A percentile compares a stretch with the other conserved stretches of the same genome.
These are phyloP conservation scores for Ciconia maguari DNA, from an alignment of 2,113 vertebrate genomes.

Conservation along the genomic window DNA sequence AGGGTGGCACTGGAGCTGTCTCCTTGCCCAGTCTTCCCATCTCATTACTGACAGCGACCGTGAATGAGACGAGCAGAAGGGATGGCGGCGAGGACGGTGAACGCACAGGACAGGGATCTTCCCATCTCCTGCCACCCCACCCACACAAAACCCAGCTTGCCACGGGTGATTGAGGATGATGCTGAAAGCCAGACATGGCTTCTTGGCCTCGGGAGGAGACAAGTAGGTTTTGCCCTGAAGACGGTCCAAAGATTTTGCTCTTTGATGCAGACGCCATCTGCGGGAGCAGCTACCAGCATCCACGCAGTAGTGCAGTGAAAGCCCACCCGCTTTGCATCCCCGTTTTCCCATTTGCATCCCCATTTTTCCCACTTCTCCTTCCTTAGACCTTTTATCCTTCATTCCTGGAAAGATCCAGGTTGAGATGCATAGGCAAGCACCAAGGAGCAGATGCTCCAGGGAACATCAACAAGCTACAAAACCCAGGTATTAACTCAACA, in stretches of 20 bases:
- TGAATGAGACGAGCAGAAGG: neutral
- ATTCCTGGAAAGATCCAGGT: neutral
- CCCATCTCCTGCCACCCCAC: neutral
- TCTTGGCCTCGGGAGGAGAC: neutral
- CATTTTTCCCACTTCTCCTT: neutral
- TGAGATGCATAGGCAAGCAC: neutral
- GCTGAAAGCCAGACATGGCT: neutral
- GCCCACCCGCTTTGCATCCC: neutral
- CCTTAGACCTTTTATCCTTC: neutral
- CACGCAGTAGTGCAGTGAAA: fast-evolving
- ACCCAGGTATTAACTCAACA: neutral
- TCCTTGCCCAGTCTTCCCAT: constrained; percentile 51
- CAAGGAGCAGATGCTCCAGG: constrained; percentile 5
- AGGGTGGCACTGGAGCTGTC: constrained; percentile 26
- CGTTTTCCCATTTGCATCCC: fast-evolving
- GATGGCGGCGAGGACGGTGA: neutral
- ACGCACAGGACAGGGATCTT: fast-evolving
- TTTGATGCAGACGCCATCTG: neutral
- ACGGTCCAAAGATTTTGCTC: neutral
- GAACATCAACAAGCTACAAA: neutral
- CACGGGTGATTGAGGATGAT: fast-evolving
- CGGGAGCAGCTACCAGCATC: neutral
- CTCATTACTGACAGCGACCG: constrained; percentile 27
- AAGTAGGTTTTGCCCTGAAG: neutral
- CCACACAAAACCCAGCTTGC: fast-evolving